Base-by-base conservation (phyloP, 2,113 vertebrate genomes). In the Chloroceryle aenea region DNA sequence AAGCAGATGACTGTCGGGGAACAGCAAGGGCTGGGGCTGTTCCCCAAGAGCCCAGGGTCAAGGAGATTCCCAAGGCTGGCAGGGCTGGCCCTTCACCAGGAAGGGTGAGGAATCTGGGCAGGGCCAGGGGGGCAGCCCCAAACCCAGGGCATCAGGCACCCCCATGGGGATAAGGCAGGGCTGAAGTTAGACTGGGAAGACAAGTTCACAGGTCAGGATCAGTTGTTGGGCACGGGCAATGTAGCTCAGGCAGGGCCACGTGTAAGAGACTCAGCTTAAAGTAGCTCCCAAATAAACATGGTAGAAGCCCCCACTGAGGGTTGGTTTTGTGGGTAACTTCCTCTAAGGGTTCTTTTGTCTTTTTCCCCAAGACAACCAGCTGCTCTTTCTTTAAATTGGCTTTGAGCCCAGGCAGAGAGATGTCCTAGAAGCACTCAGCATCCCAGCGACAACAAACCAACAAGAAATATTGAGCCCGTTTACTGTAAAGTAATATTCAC, bases 1-100 rank as follows among this genome's bases (percentile, higher is more conserved):
- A n/a, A 7, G 5, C 21, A 15, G 20, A 13, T 63, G 47, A 34
- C 20, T 34, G 7, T 12, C 0, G 0, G 25, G 42, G n/a, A 83
- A 26, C 45, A 36, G 19, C 56, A 71, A 67, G 14, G 64, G 48
- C 63, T 48, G 62, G 25, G 50, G 11, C 29, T 91, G 47, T 29
- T 90, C 45, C 19, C 52, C 36, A 40, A 22, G 56, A 34, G 40
- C 40, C 32, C 1, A 3, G 7, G 23, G 20, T 21, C 45, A 42
- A 47, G 12, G 9, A 38, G 47, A 61, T 75, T 89, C 9, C 14
- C 21, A 25, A 29, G 27, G 17, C 1, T 59, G 59, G 34, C 43
- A 81, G 20, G 30, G 29, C 38, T 50, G 14, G 42, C 19, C 25
- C 53, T 67, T 82, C 29, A 32, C 43, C 63, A 89, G n/a, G 32